Conservation (phyloP, 2,113 vertebrate species). For the Nipponia nippon region DNA sequence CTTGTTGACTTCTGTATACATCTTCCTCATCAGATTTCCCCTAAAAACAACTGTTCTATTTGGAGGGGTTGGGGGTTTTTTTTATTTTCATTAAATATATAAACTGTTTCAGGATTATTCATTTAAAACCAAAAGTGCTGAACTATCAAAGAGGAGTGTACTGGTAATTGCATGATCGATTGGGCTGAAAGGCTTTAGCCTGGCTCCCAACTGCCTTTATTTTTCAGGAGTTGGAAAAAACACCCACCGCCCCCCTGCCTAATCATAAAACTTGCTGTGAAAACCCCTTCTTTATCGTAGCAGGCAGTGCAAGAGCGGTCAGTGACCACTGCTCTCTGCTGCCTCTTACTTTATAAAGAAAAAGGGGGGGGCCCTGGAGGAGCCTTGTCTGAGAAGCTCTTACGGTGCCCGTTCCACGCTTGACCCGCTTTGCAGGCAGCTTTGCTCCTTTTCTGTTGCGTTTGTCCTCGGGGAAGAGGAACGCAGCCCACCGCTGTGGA, state of each 20-base stretch:
- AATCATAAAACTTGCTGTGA: not conserved
- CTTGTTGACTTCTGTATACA: not conserved
- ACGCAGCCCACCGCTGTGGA: not conserved
- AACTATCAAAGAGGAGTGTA: not conserved
- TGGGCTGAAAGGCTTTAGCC: not conserved
- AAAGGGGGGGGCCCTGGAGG: not conserved
- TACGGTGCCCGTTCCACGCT: rapidly evolving
- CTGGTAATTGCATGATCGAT: not conserved
- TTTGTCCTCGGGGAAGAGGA: not conserved
- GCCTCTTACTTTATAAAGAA: not conserved
- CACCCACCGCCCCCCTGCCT: rapidly evolving
- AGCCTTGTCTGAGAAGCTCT: not conserved
- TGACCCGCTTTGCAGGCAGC: slow-evolving; percentile 8
- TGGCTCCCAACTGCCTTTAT: not conserved
- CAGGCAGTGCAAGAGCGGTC: not conserved
- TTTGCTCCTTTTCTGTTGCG: rapidly evolving
- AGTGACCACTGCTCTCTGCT: not conserved
- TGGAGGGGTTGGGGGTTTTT: not conserved
- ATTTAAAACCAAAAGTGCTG: not conserved
- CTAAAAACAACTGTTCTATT: not conserved
- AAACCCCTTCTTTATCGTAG: not conserved
- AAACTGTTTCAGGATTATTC: not conserved
- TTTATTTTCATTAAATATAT: not conserved
- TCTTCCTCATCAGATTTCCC: not conserved
- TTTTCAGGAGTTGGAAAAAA: not conserved